Base-by-base conservation (phyloP, 2,888 invertebrate genomes). In the Eupithecia inturbata region DNA sequence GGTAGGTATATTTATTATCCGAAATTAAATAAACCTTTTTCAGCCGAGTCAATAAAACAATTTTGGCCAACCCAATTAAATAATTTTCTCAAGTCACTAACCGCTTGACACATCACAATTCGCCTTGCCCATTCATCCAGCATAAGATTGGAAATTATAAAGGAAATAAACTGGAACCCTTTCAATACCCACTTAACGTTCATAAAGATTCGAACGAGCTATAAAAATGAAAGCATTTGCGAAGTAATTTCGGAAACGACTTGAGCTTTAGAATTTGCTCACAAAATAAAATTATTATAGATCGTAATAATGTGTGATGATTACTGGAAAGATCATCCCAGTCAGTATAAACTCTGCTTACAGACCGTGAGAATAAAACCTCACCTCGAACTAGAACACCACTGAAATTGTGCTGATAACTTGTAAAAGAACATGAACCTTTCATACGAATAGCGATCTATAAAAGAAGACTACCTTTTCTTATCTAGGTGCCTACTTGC, bases 171-270 rank as follows among this genome's bases (percentile, higher is more conserved):
- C 62, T 66, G 68, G 53, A 73, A 73, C 75, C 73, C 75, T 73
- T 75, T 70, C 72, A 68, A 75, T 72, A 31, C 70, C 72, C 72
- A 75, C 72, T 75, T 75, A 75, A 60, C 49, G 72, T 68, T 68
- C 63, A 75, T 75, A 75, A 75, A 73, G 66, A 70, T 66, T 70
- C 62, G 66, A 71, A 73, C 70, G 68, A 64, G 70, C 64, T 57
- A 73, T 76, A 68, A 72, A 71, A 76, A 70, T 71, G 68, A 76
- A 71, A 73, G 69, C 71, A 62, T 73, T 75, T 53, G 68, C 68
- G 31, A 75, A 76, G 68, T 73, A 68, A 71, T 73, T 76, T 73
- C 68, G 45, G 68, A 73, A 68, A 73, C 68, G 67, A 71, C 68
- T 71, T 62, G 49, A 73, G 72, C 72, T 70, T 75, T 72, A 68